Conservation (phyloP, 2,888 invertebrate species). For the Mamestra brassicae region DNA sequence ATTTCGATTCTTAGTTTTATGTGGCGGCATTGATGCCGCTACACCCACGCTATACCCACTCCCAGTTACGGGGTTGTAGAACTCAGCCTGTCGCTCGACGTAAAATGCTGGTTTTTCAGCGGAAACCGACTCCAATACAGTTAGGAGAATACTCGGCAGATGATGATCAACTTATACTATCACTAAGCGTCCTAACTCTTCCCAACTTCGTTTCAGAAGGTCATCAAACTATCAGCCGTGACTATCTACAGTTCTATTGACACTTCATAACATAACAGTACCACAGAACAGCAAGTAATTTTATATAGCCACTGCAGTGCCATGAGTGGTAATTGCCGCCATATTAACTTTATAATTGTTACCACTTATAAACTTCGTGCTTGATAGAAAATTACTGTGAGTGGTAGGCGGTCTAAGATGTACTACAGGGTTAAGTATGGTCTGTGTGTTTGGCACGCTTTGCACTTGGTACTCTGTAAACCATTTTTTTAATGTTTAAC, state of each 20-base stretch:
- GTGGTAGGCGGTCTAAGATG: constrained; percentile 14
- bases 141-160: too few species aligned
- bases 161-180: too few species aligned
- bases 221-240: neutral
- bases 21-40: too few species aligned
- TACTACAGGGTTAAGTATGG: neutral
- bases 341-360: constrained; percentile 30
- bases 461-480: too few species aligned
- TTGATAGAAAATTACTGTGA: constrained; percentile 22
- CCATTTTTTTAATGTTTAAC: too few species aligned
- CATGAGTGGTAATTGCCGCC: constrained; percentile 1
- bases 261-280: neutral
- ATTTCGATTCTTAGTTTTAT: too few species aligned
- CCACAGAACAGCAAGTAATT: constrained; percentile 13
- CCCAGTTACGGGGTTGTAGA: too few species aligned
- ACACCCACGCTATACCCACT: too few species aligned
- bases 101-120: too few species aligned
- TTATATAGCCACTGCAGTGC: neutral
- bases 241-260: constrained; percentile 4
- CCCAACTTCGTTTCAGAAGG: neutral
- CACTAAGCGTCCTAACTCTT: neutral
- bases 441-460: too few species aligned
- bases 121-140: too few species aligned
- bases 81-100: too few species aligned
- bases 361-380: constrained; percentile 6